A percentile compares a stretch with the other conserved stretches of the same genome.
Evolutionary conservation across 2,797 vertebrate species (phyloP).

Genomic region (Ibycter americanus): DNA sequence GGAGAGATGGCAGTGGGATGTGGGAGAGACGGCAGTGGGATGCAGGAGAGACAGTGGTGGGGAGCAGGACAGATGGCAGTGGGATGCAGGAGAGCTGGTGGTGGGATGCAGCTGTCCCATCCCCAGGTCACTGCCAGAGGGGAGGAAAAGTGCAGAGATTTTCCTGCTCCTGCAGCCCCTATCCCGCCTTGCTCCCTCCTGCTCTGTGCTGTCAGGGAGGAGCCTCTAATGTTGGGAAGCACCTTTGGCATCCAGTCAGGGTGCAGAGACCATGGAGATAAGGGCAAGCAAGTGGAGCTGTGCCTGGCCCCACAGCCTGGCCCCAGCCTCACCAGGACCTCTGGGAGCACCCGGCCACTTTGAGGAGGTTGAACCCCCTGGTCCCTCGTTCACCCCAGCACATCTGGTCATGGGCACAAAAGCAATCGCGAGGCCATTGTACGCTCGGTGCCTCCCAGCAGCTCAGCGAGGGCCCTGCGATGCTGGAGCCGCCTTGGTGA

Average conservation of each 20-base stretch:
- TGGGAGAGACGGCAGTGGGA: accelerated
- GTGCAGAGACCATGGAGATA: not conserved
- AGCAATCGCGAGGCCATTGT: accelerated
- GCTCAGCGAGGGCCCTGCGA: accelerated
- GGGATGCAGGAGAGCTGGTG: not conserved
- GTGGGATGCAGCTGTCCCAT: not conserved
- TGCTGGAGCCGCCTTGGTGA: not conserved
- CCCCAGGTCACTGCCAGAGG: not conserved
- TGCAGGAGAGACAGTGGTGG: accelerated
- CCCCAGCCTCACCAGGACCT: not conserved
- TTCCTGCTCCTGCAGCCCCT: not conserved
- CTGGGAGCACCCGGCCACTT: not conserved
- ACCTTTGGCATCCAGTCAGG: not conserved
- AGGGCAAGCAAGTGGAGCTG: not conserved
- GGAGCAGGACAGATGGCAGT: accelerated
- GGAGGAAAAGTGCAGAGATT: not conserved
- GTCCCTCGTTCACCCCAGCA: not conserved
- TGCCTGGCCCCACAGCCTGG: not conserved
- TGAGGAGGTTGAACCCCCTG: not conserved
- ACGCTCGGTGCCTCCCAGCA: not conserved
- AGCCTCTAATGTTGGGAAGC: not conserved
- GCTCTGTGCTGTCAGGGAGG: not conserved
- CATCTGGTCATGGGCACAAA: accelerated
- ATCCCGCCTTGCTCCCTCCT: not conserved
- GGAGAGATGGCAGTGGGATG: not conserved